phyloP scores from a whole-genome alignment of 1,140 invertebrate species.

The Drosophila pruinosa region DNA sequence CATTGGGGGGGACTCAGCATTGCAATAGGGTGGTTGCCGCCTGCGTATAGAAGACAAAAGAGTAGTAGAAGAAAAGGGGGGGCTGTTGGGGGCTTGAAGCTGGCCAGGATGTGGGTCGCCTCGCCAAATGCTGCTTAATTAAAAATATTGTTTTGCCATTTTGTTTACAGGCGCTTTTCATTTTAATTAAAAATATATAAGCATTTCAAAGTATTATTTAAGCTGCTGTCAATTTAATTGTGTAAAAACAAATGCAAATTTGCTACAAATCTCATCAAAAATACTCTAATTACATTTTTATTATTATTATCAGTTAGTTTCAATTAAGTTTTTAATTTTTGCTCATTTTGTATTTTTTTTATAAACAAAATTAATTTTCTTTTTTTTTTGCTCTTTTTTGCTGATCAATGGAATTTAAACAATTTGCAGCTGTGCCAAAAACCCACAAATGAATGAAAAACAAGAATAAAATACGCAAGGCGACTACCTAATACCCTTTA shows the following conservation, averaged over 20 bases:
- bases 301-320: constrained; percentile 6
- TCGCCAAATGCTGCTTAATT: constrained; percentile 15
- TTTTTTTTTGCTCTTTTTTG: constrained; percentile 7
- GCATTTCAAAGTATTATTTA: neutral
- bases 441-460: constrained; percentile 35
- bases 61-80: neutral
- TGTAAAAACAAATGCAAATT: neutral
- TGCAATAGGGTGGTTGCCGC: constrained; percentile 39
- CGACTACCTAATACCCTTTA: neutral
- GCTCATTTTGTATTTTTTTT: neutral
- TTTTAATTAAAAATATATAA: constrained; percentile 25
- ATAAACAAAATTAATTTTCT: neutral
- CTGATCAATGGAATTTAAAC: constrained; percentile 39
- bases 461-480: constrained; percentile 11
- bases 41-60: constrained; percentile 35
- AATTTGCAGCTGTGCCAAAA: constrained; percentile 50
- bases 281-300: neutral
- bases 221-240: neutral
- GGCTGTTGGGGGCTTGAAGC: constrained; percentile 7
- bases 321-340: neutral
- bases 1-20: constrained; percentile 37
- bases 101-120: constrained; percentile 59
- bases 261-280: neutral
- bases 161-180: neutral
- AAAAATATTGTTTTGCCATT: constrained; percentile 27